Conservation (phyloP, 2,797 vertebrate species). For the Hoplostethus atlanticus region DNA sequence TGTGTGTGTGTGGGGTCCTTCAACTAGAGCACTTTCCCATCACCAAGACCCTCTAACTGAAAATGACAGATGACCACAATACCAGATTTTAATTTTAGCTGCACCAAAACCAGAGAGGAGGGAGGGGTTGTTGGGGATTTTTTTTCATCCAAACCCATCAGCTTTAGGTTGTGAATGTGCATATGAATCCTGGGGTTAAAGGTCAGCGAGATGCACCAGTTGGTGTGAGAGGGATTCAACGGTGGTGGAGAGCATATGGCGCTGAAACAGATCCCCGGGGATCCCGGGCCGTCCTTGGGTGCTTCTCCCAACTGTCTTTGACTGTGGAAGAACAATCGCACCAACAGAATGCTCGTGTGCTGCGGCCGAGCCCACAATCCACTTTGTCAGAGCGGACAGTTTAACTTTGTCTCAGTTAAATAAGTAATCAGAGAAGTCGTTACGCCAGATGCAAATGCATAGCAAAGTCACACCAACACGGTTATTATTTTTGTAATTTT, state of each 20-base stretch:
- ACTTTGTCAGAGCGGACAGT: too few relatives aligned
- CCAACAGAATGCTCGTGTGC: background rate
- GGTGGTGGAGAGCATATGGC: conserved; percentile 71
- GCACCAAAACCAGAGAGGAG: background rate
- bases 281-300: conserved; percentile 30
- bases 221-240: conserved; percentile 60
- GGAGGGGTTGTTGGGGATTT: conserved; percentile 1
- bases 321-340: conserved; percentile 43
- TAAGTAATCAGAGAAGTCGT: background rate
- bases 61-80: conserved; percentile 17
- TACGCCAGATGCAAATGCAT: background rate
- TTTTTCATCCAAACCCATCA: conserved; percentile 38
- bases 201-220: conserved; percentile 70
- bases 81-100: conserved; percentile 1
- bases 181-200: conserved; percentile 63
- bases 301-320: conserved; percentile 57
- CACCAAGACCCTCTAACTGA: conserved; percentile 17
- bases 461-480: background rate
- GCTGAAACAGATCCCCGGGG: conserved; percentile 64
- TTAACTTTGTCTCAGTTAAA: too few relatives aligned
- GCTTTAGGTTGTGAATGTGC: conserved; percentile 50
- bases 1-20: too few relatives aligned
- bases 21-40: background rate
- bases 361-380: background rate
- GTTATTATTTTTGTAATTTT: conserved; percentile 55